Percentiles rank a stretch among this genome's conserved stretches.
phyloP scores from a whole-genome alignment of 2,113 vertebrate genomes.

The Epinephelus lanceolatus region DNA sequence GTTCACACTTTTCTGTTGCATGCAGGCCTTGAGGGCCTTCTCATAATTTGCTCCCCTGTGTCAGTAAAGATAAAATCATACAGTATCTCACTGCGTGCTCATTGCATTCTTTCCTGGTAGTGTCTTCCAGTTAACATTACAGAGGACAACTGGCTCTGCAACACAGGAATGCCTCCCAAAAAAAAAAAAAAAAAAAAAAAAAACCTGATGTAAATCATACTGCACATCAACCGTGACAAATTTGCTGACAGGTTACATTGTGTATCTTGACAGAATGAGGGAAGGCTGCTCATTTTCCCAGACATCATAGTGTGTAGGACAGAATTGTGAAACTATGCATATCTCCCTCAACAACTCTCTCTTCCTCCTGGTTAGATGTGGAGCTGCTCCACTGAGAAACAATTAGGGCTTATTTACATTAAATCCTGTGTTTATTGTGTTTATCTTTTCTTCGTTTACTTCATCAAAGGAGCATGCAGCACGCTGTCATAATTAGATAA shows the following conservation, averaged over 20 bases:
- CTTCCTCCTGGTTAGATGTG: constrained; percentile 21
- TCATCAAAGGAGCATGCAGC: constrained; percentile 32
- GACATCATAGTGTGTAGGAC: constrained; percentile 5
- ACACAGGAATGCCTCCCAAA: constrained; percentile 19
- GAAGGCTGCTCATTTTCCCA: constrained; percentile 33
- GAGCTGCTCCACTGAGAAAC: constrained; percentile 29
- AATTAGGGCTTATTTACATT: constrained; percentile 53
- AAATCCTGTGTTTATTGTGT: constrained; percentile 31
- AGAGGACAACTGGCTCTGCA: constrained; percentile 5
- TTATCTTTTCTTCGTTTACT: constrained; percentile 49
- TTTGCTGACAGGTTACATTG: constrained; percentile 47
- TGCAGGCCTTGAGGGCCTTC: constrained; percentile 60
- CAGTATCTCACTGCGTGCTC: constrained; percentile 21
- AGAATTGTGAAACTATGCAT: constrained; percentile 8
- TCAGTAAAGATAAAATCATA: constrained; percentile 63
- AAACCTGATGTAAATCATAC: constrained; percentile 36
- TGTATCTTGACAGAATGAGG: constrained; percentile 44
- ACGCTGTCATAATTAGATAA: constrained; percentile 41
- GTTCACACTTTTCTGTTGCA: constrained; percentile 58
- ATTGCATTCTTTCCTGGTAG: constrained; percentile 12
- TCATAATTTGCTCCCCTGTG: constrained; percentile 66
- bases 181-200: not conserved
- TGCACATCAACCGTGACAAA: constrained; percentile 37
- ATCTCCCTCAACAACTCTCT: constrained; percentile 10
- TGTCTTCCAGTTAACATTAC: constrained; percentile 33